Base-by-base conservation (phyloP, 2,888 invertebrate genomes). In the Drosophila barbarae region DNA sequence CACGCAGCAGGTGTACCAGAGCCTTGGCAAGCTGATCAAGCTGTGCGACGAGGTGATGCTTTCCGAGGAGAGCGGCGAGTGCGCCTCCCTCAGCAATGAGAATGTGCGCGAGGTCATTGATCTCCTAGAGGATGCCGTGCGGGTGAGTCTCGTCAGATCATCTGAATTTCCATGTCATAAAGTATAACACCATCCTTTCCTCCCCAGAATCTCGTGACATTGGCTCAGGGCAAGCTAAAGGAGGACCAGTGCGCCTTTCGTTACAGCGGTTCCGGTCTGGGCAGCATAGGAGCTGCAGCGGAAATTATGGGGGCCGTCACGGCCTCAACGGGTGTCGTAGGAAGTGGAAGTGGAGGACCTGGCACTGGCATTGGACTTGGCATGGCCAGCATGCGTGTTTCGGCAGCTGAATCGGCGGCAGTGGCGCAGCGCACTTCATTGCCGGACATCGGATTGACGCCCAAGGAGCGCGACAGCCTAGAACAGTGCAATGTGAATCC, bases 1-100 rank as follows among this genome's bases (percentile, higher is more conserved):
- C 13, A 95, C 95, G 54, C 95, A 95, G 88, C 94, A 95, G 86
- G 94, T 98, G 60, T 96, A 96, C 87, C 93, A 95, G 77, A 95
- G 95, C 71, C 91, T 97, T 70, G 96, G 96, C 5, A 94, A 94
- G 90, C 91, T 98, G 76, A 94, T 98, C 79, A 94, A 95, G 82
- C 92, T 97, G 73, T 96, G 97, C 88, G 98, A 98, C 89, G 95
- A 96, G 89, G 94, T 96, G 52, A 92, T 97, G 70, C 91, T 95
- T 39, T 93, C 93, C 73, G 93, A 94, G 77, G 80, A 77, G 60
- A 81, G 83, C 66, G 85, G 84, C 50, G 87, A 88, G 46, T 89
- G 88, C 71, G 86, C 88, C 61, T 87, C 92, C 30, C 86, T 92
- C 44, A 91, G 92, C 84, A 91, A 92, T 68, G 92, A 92, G 78